phyloP scores from a whole-genome alignment of 2,888 invertebrate genomes.

The Hydroisotoma schaefferi region DNA sequence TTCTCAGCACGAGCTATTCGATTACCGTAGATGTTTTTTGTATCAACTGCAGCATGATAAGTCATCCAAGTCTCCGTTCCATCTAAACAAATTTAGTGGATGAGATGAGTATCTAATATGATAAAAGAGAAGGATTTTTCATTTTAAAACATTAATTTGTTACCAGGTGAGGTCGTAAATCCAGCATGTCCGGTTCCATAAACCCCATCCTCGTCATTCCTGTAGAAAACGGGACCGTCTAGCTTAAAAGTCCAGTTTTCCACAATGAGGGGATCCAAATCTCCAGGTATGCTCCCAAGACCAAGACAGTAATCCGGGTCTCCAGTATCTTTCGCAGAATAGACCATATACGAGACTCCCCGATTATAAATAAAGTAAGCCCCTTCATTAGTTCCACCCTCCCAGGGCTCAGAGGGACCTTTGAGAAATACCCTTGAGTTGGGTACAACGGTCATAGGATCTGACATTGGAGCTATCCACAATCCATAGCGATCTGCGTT shows the following conservation, averaged over 20 bases:
- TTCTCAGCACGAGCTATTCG: not conserved
- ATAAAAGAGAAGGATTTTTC: too few species aligned
- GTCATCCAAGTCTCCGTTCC: not conserved
- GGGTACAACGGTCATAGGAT: slow-evolving; percentile 2
- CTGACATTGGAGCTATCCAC: slow-evolving; percentile 15
- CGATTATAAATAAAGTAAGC: slow-evolving; percentile 7
- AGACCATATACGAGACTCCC: slow-evolving; percentile 14
- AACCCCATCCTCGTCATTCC: slow-evolving; percentile 16
- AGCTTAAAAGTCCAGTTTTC: slow-evolving; percentile 17
- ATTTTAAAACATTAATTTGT: too few species aligned
- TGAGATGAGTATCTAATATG: too few species aligned
- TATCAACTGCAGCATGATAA: not conserved
- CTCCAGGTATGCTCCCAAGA: slow-evolving; percentile 23
- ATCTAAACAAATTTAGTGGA: not conserved
- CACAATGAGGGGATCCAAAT: slow-evolving; percentile 22
- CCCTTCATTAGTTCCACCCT: slow-evolving; percentile 11
- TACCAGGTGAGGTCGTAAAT: slow-evolving; percentile 21
- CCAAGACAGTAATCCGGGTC: slow-evolving; percentile 29
- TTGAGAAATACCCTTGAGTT: not conserved
- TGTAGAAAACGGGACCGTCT: slow-evolving; percentile 16
- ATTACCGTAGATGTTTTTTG: not conserved
- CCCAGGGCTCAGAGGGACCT: slow-evolving; percentile 13
- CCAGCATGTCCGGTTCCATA: slow-evolving; percentile 16
- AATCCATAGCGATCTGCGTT: slow-evolving; percentile 11
- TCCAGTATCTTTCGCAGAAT: slow-evolving; percentile 27